Conservation (phyloP, 2,797 vertebrate genomes). For the Odontamblyopus lacepedii region DNA sequence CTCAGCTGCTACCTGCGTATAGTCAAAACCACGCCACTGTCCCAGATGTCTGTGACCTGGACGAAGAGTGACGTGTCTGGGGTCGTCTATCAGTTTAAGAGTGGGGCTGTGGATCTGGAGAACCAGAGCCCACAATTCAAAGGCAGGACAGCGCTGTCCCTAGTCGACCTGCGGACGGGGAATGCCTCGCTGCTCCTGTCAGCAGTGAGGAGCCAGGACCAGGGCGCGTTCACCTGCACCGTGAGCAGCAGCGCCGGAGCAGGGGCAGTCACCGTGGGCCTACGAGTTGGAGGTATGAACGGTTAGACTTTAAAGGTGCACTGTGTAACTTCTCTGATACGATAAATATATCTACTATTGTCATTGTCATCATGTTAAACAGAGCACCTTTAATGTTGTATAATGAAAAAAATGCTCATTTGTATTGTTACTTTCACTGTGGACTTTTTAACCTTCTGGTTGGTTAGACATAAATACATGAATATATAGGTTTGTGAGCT, state of each 20-base stretch:
- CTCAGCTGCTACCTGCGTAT: constrained; percentile 65
- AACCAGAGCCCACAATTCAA: constrained; percentile 73
- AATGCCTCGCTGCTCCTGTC: constrained; percentile 63
- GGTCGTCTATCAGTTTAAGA: constrained; percentile 76
- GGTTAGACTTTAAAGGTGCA: neutral
- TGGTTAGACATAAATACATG: neutral
- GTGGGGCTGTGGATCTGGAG: constrained; percentile 63
- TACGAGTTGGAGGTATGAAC: constrained; percentile 53
- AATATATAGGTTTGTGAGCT: too few species aligned
- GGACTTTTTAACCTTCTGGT: neutral
- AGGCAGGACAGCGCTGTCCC: constrained; percentile 64
- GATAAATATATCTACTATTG: too few species aligned
- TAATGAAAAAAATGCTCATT: too few species aligned
- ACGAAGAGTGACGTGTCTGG: constrained; percentile 67
- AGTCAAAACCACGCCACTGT: neutral
- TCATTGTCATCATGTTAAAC: too few species aligned
- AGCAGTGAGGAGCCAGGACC: constrained; percentile 22
- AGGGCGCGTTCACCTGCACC: constrained; percentile 57
- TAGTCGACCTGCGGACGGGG: constrained; percentile 12
- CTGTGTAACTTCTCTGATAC: too few species aligned
- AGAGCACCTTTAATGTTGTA: too few species aligned
- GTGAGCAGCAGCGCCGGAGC: constrained; percentile 21
- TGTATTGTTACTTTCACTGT: neutral
- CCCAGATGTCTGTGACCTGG: constrained; percentile 78
- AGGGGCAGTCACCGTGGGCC: constrained; percentile 41